These are phyloP conservation scores for Oreamnos americanus DNA, from an alignment of 2,113 vertebrate species.

Conservation along the genomic window DNA sequence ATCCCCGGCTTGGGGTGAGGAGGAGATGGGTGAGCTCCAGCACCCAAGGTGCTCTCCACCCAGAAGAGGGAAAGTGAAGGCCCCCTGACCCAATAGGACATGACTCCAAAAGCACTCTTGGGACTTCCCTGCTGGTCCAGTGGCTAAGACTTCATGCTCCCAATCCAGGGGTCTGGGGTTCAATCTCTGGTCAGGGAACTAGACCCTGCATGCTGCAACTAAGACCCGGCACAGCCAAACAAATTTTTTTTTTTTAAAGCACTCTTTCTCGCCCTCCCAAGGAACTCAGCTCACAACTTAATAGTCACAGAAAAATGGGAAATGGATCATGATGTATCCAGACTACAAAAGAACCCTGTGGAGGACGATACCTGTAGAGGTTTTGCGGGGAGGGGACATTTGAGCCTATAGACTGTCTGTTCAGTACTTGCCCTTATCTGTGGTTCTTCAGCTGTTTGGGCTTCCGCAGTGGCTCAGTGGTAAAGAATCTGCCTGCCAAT, in stretches of 20 bases:
- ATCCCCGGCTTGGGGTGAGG: rapidly evolving
- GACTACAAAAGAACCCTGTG: neutral
- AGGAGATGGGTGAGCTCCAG: neutral
- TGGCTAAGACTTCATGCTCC: neutral
- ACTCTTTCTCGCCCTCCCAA: neutral
- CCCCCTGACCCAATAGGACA: neutral
- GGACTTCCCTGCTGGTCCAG: neutral
- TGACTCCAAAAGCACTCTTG: neutral
- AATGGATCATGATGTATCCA: neutral
- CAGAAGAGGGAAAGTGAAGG: neutral
- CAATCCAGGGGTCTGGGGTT: neutral
- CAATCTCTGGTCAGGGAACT: neutral
- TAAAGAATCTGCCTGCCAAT: neutral
- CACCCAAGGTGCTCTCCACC: neutral
- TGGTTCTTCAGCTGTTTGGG: neutral
- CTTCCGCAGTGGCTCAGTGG: neutral
- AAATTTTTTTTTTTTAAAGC: neutral
- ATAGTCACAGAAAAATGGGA: neutral
- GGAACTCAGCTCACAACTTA: neutral
- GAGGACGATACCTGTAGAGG: neutral
- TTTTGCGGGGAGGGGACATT: neutral
- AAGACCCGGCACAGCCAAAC: neutral
- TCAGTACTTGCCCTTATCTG: neutral
- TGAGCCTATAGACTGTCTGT: neutral
- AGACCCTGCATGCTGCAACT: neutral